Evolutionary conservation across 2,888 invertebrate genomes (phyloP), one percentile per base, ranked within the genome.

Genomic region (Lasioglossum zephyrum): DNA sequence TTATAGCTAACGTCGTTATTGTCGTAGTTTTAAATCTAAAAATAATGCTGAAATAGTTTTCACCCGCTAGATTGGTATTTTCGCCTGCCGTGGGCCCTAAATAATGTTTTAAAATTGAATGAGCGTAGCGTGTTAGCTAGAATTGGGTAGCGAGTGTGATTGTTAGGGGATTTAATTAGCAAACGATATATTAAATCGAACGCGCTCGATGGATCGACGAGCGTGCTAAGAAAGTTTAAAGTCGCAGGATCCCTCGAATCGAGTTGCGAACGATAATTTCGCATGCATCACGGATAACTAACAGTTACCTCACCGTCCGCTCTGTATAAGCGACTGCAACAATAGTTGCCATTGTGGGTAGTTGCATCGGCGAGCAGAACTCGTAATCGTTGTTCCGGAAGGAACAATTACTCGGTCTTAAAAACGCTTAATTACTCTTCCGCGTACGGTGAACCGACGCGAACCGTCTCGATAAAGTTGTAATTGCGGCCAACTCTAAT

Each of bases 341-440:
- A 80, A 89, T 83, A 83, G 89, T n/a, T 77, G 63, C 74, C 82
- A 86, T 90, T 84, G 80, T 80, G 85, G 78, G 78, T 16, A 31
- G 60, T 39, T 41, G 44, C 53, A 81, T 81, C 70, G 80, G 22
- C 79, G 63, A 74, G 77, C 66, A 31, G 66, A 57, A 80, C 73
- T 85, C 81, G 74, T 79, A 82, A 88, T 89, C 82, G 82, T 79
- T 79, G 72, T 57, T 86, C 77, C 90, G 91, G 90, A 90, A 90
- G 88, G 75, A 90, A 91, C 90, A 90, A 90, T 90, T 91, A 84
- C 66, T n/a, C 69, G 49, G 75, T 82, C 74, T 79, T 80, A 82
- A 84, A 91, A 88, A 87, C 78, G 66, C 75, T 88, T 86, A 90
- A 90, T 90, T 90, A 87, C 90, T 88, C 90, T 89, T 90, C 87